phyloP scores from a whole-genome alignment of 2,888 invertebrate genomes.

The Nomada ruficornis region DNA sequence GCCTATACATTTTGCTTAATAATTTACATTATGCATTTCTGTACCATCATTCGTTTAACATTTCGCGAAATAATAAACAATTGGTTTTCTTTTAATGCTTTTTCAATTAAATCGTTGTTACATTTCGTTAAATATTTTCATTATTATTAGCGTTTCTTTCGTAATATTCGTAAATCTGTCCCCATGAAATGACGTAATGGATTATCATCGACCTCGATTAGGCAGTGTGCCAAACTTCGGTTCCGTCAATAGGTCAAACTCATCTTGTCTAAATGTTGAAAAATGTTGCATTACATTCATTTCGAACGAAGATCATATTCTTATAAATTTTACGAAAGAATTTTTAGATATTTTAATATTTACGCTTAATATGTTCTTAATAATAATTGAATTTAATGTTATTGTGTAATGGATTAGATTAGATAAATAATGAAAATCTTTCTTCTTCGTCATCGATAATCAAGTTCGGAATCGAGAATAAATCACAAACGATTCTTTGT shows the following conservation, averaged over 20 bases:
- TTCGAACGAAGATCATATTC: background rate
- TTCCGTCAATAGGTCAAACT: constrained; percentile 22
- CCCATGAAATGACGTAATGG: constrained; percentile 5
- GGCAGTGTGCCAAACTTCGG: constrained; percentile 20
- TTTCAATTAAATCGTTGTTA: background rate
- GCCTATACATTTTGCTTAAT: background rate
- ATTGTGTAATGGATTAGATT: background rate
- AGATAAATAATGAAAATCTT: background rate
- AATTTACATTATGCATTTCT: background rate
- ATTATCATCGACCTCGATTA: background rate
- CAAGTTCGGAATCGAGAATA: background rate
- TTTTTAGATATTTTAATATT: background rate
- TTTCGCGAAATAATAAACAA: background rate
- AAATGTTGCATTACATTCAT: background rate
- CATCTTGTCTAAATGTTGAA: background rate
- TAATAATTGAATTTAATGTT: too few species aligned
- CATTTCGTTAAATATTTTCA: background rate
- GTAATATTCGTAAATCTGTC: background rate
- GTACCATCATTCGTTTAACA: background rate
- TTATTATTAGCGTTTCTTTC: background rate
- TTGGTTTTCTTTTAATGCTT: background rate
- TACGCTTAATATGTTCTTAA: too few species aligned
- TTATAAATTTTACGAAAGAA: background rate
- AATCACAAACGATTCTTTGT: background rate
- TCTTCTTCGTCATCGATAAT: background rate